A percentile compares a stretch with the other conserved stretches of the same genome.
Evolutionary conservation across 2,113 vertebrate genomes (phyloP).

Genomic region (Brachirus orientalis): DNA sequence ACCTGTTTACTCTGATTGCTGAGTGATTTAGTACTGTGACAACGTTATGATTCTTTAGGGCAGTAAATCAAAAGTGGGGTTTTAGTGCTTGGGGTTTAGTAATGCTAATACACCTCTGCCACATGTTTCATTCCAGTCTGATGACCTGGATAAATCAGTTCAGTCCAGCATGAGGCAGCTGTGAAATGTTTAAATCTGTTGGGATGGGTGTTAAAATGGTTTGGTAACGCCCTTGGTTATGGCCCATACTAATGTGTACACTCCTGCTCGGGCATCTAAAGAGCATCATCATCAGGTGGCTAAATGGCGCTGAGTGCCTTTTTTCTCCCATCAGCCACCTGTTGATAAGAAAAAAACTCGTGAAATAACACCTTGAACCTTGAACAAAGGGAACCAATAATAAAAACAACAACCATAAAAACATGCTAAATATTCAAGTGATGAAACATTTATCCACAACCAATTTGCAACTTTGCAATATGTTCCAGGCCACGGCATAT

Average conservation of each 20-base stretch:
- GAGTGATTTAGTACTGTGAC: conserved; percentile 22
- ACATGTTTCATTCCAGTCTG: conserved; percentile 32
- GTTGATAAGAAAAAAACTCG: conserved; percentile 43
- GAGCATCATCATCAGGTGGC: conserved; percentile 38
- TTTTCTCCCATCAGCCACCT: conserved; percentile 43
- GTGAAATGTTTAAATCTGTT: conserved; percentile 35
- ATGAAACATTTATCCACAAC: conserved; percentile 29
- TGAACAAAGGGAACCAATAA: conserved; percentile 7
- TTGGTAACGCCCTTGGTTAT: conserved; percentile 38
- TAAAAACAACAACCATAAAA: conserved; percentile 18
- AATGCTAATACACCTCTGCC: conserved; percentile 30
- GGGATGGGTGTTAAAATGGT: conserved; percentile 39
- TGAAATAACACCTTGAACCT: too few relatives aligned
- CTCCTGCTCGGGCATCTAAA: conserved; percentile 25
- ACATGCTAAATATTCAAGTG: conserved; percentile 10
- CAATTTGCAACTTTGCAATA: conserved; percentile 13
- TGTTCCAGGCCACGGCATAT: conserved; percentile 24
- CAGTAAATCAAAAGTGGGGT: conserved; percentile 50
- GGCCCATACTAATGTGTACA: conserved; percentile 24
- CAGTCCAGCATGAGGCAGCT: conserved; percentile 30
- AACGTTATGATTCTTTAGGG: conserved; percentile 22
- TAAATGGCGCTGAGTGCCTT: conserved; percentile 12
- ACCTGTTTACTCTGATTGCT: conserved; percentile 25
- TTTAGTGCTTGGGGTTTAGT: conserved; percentile 5
- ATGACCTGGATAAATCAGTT: conserved; percentile 50